Evolutionary conservation across 1,140 invertebrate genomes (phyloP), one percentile per base, ranked within the genome.

Genomic region (Doryteuthis pealeii): DNA sequence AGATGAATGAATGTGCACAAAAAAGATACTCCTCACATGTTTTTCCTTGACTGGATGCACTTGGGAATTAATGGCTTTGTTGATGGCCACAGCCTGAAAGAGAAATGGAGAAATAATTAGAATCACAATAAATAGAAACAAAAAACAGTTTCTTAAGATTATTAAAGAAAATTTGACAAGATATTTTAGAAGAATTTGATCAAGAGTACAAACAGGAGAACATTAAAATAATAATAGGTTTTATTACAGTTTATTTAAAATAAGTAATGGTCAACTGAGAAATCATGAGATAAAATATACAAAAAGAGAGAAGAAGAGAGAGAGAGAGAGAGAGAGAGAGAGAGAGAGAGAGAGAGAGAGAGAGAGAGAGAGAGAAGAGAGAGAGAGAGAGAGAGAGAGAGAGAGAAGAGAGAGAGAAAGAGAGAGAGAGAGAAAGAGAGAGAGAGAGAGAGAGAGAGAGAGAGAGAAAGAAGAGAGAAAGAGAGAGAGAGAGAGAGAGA

Each of bases 11-110:
- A n/a, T n/a, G n/a, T 40, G 15, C 10, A 70, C 30, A 66, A 70
- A 90, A 92, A 92, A 91, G 91, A 92, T 93, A 93, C 92, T 93
- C 80, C 97, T 91, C 65, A 96, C 95, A 93, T 98, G 96, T 91
- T 99, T 99, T 85, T 96, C 95, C 90, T 99, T 99, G 0, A 97
- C 93, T 6, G 96, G 95, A 45, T 92, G 92, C 89, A 98, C 96
- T 35, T 92, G 89, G 5, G 91, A 89, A 88, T 96, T 97, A 73
- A 98, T 93, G 12, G 96, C 96, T 89, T 98, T 98, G 78, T 91
- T 92, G 67, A 98, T 93, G 31, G 84, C 83, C 66, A 83, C 81
- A 77, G 80, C 80, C 84, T 85, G 82, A 71, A 79, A 78, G 71
- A 79, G 67, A 74, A 77, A 75, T 74, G 65, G 31, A 71, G 6